These are phyloP conservation scores for Cnemophilus loriae DNA, from an alignment of 2,113 vertebrate genomes.

Conservation along the genomic window DNA sequence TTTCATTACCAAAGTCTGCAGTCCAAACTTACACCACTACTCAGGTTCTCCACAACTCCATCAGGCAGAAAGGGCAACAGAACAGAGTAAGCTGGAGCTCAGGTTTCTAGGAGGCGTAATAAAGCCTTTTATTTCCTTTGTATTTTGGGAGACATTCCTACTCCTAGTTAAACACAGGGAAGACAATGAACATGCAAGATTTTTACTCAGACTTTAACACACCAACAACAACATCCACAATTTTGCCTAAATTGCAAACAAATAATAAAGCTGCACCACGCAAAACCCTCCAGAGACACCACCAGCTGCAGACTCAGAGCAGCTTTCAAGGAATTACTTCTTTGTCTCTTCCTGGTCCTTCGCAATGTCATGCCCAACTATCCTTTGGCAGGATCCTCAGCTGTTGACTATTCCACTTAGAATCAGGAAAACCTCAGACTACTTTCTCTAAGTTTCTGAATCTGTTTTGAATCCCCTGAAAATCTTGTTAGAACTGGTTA, in stretches of 20 bases:
- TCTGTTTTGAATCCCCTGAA: neutral
- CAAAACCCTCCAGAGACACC: neutral
- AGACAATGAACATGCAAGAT: neutral
- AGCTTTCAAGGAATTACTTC: neutral
- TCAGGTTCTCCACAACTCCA: neutral
- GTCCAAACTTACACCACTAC: neutral
- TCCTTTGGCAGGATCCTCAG: neutral
- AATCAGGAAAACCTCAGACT: neutral
- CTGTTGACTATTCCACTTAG: neutral
- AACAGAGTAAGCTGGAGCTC: neutral
- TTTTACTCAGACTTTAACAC: neutral
- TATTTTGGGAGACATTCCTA: neutral
- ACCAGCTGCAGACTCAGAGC: neutral
- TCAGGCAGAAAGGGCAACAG: neutral
- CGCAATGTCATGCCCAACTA: neutral
- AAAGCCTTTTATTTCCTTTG: neutral
- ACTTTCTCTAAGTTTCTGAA: neutral
- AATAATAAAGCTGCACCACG: neutral
- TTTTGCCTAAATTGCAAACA: neutral
- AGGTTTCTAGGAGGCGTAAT: neutral
- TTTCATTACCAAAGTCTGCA: neutral
- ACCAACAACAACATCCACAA: neutral
- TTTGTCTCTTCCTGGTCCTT: neutral
- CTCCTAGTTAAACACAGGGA: neutral
- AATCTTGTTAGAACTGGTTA: neutral